Percentiles rank a stretch among this genome's conserved stretches.
These are phyloP conservation scores for Eueides isabella DNA, from an alignment of 1,140 invertebrate species.

Conservation along the genomic window DNA sequence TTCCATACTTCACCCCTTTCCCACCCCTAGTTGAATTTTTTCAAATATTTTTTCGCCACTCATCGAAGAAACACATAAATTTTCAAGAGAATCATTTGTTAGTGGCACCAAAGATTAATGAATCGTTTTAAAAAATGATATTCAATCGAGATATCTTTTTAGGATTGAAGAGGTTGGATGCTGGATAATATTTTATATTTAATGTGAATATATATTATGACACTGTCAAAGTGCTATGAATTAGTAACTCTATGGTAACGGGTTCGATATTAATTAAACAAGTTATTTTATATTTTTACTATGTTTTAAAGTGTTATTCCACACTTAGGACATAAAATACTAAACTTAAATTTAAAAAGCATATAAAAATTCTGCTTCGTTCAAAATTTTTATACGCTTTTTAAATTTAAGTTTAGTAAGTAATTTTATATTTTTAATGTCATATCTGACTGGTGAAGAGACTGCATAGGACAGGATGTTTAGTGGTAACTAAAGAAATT, in stretches of 20 bases:
- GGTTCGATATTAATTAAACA: too few relatives aligned
- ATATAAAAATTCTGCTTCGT: too few relatives aligned
- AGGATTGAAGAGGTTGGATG: not conserved
- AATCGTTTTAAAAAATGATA: constrained; percentile 12
- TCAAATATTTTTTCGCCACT: not conserved
- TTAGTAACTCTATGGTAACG: not conserved
- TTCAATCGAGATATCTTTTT: constrained; percentile 8
- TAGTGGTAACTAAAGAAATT: too few relatives aligned
- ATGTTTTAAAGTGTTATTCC: too few relatives aligned
- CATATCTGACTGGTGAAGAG: too few relatives aligned
- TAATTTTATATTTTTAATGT: too few relatives aligned
- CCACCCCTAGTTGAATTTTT: constrained; percentile 3
- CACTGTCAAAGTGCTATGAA: not conserved
- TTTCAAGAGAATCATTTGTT: constrained; percentile 13
- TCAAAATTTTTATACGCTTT: too few relatives aligned
- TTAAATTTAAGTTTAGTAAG: too few relatives aligned
- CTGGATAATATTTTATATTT: not conserved
- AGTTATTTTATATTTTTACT: too few relatives aligned
- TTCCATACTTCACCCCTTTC: constrained; percentile 7
- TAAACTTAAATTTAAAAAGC: too few relatives aligned
- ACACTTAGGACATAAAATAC: too few relatives aligned
- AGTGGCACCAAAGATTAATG: constrained; percentile 14
- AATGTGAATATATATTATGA: not conserved
- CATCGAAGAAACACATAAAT: constrained; percentile 21
- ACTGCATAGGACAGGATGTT: too few relatives aligned